These are phyloP conservation scores for Progne subis DNA, from an alignment of 2,113 vertebrate genomes.

Conservation along the genomic window DNA sequence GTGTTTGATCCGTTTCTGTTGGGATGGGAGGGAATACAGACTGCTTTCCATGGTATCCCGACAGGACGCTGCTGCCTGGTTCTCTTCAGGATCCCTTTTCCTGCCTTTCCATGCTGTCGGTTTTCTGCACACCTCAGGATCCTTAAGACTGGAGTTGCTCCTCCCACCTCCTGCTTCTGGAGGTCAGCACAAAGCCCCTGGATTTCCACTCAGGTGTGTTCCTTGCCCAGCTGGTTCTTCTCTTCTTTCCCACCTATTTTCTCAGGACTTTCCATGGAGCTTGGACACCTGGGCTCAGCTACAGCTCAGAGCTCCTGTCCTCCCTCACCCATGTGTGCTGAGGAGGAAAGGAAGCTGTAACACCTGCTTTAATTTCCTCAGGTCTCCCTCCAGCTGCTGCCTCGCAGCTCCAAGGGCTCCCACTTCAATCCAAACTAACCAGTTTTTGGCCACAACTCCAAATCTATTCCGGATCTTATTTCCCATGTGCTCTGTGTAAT, in stretches of 20 bases:
- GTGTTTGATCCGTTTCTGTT: accelerated
- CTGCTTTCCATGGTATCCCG: accelerated
- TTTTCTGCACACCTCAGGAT: neutral
- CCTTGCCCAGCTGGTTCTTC: neutral
- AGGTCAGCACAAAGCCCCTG: neutral
- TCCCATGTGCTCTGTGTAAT: neutral
- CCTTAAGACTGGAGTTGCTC: neutral
- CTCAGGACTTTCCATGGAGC: accelerated
- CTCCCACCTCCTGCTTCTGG: neutral
- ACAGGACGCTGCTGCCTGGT: neutral
- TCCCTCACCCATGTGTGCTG: accelerated
- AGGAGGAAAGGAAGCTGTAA: neutral
- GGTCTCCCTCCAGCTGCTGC: neutral
- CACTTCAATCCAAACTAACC: neutral
- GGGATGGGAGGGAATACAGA: neutral
- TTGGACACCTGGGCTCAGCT: neutral
- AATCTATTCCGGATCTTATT: neutral
- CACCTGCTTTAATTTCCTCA: neutral
- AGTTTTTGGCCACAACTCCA: neutral
- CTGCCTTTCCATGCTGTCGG: accelerated
- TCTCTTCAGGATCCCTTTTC: neutral
- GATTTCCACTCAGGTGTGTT: neutral
- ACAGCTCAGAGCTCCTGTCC: neutral
- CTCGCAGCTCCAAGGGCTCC: neutral
- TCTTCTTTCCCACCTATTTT: neutral